These are phyloP conservation scores for Triops longicaudatus DNA, from an alignment of 1,140 invertebrate species.

Conservation along the genomic window DNA sequence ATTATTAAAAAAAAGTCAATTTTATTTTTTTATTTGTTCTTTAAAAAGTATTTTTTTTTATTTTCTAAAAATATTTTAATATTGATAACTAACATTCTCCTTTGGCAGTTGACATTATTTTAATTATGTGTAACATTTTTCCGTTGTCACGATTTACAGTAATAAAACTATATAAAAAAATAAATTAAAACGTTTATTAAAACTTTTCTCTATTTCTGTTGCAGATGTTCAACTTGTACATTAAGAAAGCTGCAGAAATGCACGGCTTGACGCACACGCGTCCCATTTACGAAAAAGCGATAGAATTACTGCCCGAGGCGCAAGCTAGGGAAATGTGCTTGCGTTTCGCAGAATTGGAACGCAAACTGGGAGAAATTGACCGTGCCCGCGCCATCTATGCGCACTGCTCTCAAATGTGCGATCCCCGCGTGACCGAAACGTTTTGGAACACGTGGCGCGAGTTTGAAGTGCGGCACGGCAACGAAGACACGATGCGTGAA, in stretches of 20 bases:
- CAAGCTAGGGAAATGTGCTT: constrained; percentile 93
- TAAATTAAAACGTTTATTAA: too few species aligned
- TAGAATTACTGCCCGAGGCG: constrained; percentile 83
- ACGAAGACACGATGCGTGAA: constrained; percentile 98
- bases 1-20: too few species aligned
- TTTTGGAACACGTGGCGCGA: constrained; percentile 77
- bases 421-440: constrained; percentile 65
- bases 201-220: constrained; percentile 29
- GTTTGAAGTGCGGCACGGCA: constrained; percentile 98
- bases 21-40: too few species aligned
- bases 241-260: constrained; percentile 94
- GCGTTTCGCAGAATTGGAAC: constrained; percentile 94
- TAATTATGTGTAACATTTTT: too few species aligned
- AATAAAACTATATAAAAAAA: too few species aligned
- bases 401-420: constrained; percentile 98
- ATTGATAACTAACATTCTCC: too few species aligned
- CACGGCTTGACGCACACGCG: constrained; percentile 94
- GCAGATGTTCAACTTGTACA: constrained; percentile 95
- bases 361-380: constrained; percentile 95
- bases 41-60: too few species aligned
- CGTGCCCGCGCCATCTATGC: constrained; percentile 92
- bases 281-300: constrained; percentile 96
- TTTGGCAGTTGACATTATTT: too few species aligned
- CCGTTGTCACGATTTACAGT: too few species aligned
- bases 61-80: too few species aligned